Percentiles rank a stretch among this genome's conserved stretches.
Evolutionary conservation across 2,113 vertebrate genomes (phyloP).

Genomic region (Speoplatyrhinus poulsoni): DNA sequence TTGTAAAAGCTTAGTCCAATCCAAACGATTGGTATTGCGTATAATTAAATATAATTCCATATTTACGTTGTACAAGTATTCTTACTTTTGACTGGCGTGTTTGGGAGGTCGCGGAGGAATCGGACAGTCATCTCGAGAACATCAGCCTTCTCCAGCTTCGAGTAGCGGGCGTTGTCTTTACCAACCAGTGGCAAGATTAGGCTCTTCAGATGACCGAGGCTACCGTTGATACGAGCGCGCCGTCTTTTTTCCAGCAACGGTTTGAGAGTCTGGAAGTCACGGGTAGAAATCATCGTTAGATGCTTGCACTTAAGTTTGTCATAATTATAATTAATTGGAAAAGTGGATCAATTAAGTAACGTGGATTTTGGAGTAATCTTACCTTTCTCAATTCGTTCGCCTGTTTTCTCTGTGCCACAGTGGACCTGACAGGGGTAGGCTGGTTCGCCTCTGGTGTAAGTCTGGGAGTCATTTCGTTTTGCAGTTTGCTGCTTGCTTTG

Average conservation of each 20-base stretch:
- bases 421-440: conserved; percentile 60
- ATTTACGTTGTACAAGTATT: conserved; percentile 1
- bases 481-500: conserved; percentile 36
- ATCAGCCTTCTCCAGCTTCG: conserved; percentile 90
- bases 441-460: conserved; percentile 33
- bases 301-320: neutral
- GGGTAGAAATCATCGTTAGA: conserved; percentile 26
- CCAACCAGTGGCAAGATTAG: conserved; percentile 86
- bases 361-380: conserved; percentile 30
- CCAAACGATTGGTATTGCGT: neutral
- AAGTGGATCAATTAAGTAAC: neutral
- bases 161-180: conserved; percentile 83
- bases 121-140: conserved; percentile 92
- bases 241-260: conserved; percentile 83
- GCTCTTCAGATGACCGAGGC: conserved; percentile 81
- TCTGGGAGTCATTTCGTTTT: conserved; percentile 65
- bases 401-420: conserved; percentile 77
- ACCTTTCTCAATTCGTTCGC: conserved; percentile 82
- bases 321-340: neutral
- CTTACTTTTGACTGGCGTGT: conserved; percentile 72
- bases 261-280: conserved; percentile 78
- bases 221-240: conserved; percentile 86
- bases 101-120: conserved; percentile 82
- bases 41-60: neutral
- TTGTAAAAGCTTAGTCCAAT: neutral